Evolutionary conservation across 2,797 vertebrate species (phyloP).

Genomic region (Mus caroli): DNA sequence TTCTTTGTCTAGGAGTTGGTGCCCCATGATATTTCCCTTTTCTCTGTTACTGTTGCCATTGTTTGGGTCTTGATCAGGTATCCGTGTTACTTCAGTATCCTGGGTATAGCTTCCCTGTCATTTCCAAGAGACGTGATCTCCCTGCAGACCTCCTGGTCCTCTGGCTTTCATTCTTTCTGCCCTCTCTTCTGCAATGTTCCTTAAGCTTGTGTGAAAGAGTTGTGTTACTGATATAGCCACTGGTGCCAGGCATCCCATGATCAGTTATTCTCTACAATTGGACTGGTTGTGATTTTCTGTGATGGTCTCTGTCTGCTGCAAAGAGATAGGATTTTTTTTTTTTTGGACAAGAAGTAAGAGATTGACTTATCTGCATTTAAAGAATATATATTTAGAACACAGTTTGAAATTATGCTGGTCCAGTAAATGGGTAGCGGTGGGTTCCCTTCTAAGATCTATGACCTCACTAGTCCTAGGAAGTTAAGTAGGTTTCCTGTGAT

Average conservation of each 20-base stretch:
- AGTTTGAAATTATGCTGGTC: neutral
- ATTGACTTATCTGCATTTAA: neutral
- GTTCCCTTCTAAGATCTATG: neutral
- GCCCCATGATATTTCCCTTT: neutral
- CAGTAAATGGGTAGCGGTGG: too few relatives aligned
- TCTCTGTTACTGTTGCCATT: neutral
- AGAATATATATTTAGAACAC: neutral
- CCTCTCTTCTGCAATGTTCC: neutral
- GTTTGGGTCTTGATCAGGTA: neutral
- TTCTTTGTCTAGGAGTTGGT: neutral
- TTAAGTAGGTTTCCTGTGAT: neutral
- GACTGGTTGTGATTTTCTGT: neutral
- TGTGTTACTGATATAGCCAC: neutral
- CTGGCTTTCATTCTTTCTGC: neutral
- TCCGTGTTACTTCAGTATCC: neutral
- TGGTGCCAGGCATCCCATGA: neutral
- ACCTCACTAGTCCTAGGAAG: neutral
- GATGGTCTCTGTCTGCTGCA: neutral
- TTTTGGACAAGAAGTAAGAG: neutral
- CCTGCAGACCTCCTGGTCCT: neutral
- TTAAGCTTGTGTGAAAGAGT: neutral
- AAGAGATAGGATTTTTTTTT: too few relatives aligned
- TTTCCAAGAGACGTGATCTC: neutral
- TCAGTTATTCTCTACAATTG: neutral
- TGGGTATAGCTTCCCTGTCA: neutral